phyloP scores from a whole-genome alignment of 2,797 vertebrate species.

The Thamnophis elegans region DNA sequence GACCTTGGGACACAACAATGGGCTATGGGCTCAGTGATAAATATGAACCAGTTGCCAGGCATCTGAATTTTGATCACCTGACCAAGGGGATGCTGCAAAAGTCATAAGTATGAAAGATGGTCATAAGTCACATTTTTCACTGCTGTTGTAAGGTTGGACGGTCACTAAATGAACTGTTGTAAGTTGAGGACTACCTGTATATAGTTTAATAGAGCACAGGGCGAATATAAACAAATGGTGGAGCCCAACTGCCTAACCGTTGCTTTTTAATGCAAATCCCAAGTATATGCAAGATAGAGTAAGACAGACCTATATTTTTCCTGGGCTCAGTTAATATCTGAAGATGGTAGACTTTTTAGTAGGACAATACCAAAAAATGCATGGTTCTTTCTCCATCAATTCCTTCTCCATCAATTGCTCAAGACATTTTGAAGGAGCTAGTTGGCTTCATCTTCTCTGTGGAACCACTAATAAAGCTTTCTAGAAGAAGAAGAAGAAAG shows the following conservation, averaged over 20 bases:
- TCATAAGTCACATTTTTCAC: too few relatives aligned
- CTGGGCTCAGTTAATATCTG: neutral
- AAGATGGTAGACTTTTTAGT: neutral
- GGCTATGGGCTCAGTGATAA: too few relatives aligned
- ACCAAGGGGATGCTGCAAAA: too few relatives aligned
- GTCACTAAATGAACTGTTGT: too few relatives aligned
- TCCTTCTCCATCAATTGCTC: neutral
- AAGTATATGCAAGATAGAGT: neutral
- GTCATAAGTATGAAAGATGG: too few relatives aligned
- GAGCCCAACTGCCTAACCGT: neutral
- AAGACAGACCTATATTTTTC: neutral
- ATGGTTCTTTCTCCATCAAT: neutral
- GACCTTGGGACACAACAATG: too few relatives aligned
- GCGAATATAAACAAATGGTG: neutral
- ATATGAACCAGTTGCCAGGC: too few relatives aligned
- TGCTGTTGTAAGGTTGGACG: too few relatives aligned
- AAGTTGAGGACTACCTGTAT: neutral
- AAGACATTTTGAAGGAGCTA: neutral
- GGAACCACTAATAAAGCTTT: neutral
- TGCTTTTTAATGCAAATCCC: neutral
- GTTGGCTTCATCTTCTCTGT: conserved; percentile 10
- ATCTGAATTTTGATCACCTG: too few relatives aligned
- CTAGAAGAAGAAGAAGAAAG: neutral
- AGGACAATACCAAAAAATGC: neutral
- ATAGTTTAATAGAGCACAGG: too few relatives aligned